Evolutionary conservation across 2,797 vertebrate species (phyloP).

Genomic region (Oceanodroma leucorhoa): DNA sequence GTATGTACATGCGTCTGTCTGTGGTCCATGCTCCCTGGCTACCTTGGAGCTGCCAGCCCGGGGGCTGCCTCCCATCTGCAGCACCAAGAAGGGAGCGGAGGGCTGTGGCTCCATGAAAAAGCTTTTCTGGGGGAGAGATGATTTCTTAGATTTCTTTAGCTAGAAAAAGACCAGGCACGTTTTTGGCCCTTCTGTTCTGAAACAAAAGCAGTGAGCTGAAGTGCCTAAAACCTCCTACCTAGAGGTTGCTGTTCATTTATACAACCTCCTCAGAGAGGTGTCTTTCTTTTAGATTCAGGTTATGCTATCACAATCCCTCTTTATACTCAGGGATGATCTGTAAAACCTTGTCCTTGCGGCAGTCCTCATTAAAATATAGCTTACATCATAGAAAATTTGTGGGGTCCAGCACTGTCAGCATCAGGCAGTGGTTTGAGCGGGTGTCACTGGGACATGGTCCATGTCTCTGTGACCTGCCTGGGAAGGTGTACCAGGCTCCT

Average conservation of each 20-base stretch:
- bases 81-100: background rate
- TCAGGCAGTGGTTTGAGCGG: background rate
- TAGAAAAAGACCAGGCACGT: background rate
- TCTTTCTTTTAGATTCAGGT: background rate
- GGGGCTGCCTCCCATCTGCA: background rate
- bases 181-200: background rate
- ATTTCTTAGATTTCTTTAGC: background rate
- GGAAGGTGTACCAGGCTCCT: background rate
- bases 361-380: background rate
- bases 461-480: background rate
- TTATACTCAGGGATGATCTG: background rate
- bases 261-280: background rate
- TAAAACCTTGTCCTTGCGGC: background rate
- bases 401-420: background rate
- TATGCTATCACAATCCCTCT: background rate
- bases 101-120: background rate
- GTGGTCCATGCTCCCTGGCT: accelerated
- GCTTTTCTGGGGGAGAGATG: background rate
- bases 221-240: background rate
- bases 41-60: background rate
- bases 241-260: background rate
- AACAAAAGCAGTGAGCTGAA: background rate
- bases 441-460: background rate
- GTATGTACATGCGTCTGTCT: background rate
- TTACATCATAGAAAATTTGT: accelerated